Base-by-base conservation (phyloP, 1,140 invertebrate species). In the Heterodera schachtii region DNA sequence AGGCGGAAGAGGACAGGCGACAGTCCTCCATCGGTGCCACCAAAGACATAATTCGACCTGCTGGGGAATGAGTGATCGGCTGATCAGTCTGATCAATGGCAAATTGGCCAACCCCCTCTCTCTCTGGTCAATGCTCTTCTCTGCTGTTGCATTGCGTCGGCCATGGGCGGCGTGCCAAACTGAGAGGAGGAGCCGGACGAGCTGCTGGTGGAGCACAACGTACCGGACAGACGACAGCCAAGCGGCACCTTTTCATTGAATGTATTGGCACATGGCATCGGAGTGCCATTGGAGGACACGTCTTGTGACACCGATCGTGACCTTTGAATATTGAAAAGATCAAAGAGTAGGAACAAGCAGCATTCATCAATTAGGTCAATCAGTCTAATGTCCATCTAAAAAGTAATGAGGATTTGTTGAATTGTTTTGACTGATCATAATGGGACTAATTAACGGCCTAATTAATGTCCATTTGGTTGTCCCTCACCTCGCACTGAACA, bases 401-500 rank as follows among this genome's bases (percentile, higher is more conserved):
- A 31, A 31, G 31, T 31, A 0, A 31, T 31, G 31, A 31, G 31
- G 31, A 31, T 31, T 31, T 31, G 31, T 31, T 31, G 31, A 31
- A 31, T 31, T 31, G 31, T 31, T 31, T 31, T 31, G 31, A 1
- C 0, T 31, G 31, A 31, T 31, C 31, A 31, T 31, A 31, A 31
- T 31, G 31, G 31, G 31, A 31, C 31, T 31, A 43, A 70, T 43
- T 16, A 70, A 70, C 8, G 67, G n/a, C 9, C 52, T 11, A 52
- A 52, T 52, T 16, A 6, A 52, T 52, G 52, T 16, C 52, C 52
- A 16, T 52, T 11, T 8, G 52, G 52, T 16, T 19, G 31, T 8
- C n/a, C 57, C 79, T 31, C 19, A 83, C 80, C 74, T 82, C 13
- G 94, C 94, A 84, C 94, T 95, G 70, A 96, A 91, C 0, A 94